Evolutionary conservation across 1,140 invertebrate species (phyloP).

Genomic region (Stegodyphus dumicola): DNA sequence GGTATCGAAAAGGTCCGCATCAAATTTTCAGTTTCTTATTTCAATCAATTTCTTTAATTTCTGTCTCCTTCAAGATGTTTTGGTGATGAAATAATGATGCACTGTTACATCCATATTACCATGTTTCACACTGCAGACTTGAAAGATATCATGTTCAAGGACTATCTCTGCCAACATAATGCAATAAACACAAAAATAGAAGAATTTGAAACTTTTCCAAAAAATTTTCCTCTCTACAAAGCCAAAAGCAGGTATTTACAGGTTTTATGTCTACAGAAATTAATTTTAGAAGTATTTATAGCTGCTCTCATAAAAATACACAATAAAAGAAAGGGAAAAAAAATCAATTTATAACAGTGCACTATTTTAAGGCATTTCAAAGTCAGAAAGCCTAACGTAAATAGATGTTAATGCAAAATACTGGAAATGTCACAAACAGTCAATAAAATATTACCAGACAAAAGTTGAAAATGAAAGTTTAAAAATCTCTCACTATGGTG

Average conservation of each 20-base stretch:
- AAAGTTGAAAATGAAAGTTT: not conserved
- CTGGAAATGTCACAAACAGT: constrained; percentile 33
- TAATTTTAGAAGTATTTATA: not conserved
- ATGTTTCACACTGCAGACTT: constrained; percentile 38
- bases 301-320: constrained; percentile 37
- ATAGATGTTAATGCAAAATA: constrained; percentile 27
- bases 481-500: not conserved
- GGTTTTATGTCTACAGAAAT: constrained; percentile 42
- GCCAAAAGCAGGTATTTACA: constrained; percentile 59
- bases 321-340: not conserved
- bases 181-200: constrained; percentile 32
- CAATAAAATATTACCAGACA: not conserved
- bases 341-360: constrained; percentile 24
- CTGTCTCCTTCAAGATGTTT: not conserved
- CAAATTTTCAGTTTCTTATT: too few relatives aligned
- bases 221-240: constrained; percentile 49
- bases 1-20: too few relatives aligned
- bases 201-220: constrained; percentile 12
- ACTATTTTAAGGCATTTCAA: constrained; percentile 47
- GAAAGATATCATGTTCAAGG: constrained; percentile 59
- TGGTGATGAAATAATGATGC: not conserved
- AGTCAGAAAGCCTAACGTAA: constrained; percentile 49
- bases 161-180: constrained; percentile 55
- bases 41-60: not conserved
- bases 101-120: not conserved